phyloP scores from a whole-genome alignment of 35 echinoderm and acorn worm species.

The Patiria miniata region DNA sequence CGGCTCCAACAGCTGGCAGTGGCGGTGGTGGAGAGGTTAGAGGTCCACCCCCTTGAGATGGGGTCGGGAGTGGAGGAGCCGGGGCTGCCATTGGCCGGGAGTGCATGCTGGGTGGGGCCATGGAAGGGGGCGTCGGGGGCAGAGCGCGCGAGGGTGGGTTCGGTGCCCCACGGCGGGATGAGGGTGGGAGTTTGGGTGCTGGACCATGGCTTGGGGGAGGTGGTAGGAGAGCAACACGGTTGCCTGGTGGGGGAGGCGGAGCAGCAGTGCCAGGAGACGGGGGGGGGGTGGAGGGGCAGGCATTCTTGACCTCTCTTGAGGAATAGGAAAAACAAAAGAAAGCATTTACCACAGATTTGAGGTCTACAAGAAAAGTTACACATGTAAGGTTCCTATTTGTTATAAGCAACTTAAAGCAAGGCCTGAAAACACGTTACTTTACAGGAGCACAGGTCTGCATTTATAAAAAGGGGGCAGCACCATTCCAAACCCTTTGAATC shows the following conservation, averaged over 20 bases:
- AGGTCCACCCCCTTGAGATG: conserved; percentile 1
- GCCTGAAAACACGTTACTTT: no score
- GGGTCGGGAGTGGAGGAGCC: conserved; percentile 40
- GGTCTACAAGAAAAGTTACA: no score
- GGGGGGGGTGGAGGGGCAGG: conserved; percentile 46
- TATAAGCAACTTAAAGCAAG: no score
- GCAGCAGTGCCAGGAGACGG: conserved; percentile 35
- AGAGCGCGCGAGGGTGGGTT: conserved; percentile 35
- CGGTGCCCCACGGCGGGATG: conserved; percentile 31
- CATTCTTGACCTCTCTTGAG: not conserved
- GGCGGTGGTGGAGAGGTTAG: conserved; percentile 49
- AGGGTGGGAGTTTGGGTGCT: conserved; percentile 37
- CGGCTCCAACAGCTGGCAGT: conserved; percentile 36
- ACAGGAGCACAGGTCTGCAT: no score
- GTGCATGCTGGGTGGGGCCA: conserved; percentile 28
- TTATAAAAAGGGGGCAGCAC: no score
- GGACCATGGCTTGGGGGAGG: conserved; percentile 35
- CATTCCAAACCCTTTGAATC: no score
- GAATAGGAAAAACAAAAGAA: not conserved
- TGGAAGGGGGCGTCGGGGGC: conserved; percentile 49
- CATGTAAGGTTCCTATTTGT: no score
- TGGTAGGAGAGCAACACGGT: conserved; percentile 42
- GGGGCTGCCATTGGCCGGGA: not conserved
- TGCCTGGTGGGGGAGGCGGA: conserved; percentile 36
- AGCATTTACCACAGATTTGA: no score